These are phyloP conservation scores for Bradypodion ventrale DNA, from an alignment of 2,797 vertebrate genomes.

Conservation along the genomic window DNA sequence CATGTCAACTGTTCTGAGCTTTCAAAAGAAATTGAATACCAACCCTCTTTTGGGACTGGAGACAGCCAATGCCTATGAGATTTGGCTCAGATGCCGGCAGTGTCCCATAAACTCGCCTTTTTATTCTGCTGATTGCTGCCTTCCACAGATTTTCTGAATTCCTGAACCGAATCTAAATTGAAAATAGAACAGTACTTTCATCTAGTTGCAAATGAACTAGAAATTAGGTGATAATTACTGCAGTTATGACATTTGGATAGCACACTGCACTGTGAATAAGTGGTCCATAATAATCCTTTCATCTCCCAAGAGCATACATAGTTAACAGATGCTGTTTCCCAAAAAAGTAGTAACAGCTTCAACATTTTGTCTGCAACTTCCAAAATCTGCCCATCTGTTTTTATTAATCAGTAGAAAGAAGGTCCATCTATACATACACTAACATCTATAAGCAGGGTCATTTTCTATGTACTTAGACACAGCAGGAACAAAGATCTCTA, in stretches of 20 bases:
- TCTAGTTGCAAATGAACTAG: neutral
- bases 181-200: constrained; percentile 15
- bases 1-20: neutral
- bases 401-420: neutral
- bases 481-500: too few relatives aligned
- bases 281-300: neutral
- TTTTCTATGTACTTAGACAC: neutral
- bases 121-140: constrained; percentile 75
- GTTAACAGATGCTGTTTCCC: neutral
- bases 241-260: neutral
- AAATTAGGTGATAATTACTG: neutral
- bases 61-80: constrained; percentile 56
- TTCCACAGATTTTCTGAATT: constrained; percentile 85
- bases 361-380: neutral
- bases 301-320: neutral
- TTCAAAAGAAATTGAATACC: constrained; percentile 34
- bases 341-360: neutral
- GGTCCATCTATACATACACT: neutral
- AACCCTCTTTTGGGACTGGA: constrained; percentile 83
- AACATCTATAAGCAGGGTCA: neutral
- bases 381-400: neutral
- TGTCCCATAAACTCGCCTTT: constrained; percentile 71
- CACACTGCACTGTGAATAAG: neutral
- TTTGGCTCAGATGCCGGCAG: constrained; percentile 53
- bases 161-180: constrained; percentile 83